Base-by-base conservation (phyloP, 2,888 invertebrate genomes). In the Seira sanloemensis region DNA sequence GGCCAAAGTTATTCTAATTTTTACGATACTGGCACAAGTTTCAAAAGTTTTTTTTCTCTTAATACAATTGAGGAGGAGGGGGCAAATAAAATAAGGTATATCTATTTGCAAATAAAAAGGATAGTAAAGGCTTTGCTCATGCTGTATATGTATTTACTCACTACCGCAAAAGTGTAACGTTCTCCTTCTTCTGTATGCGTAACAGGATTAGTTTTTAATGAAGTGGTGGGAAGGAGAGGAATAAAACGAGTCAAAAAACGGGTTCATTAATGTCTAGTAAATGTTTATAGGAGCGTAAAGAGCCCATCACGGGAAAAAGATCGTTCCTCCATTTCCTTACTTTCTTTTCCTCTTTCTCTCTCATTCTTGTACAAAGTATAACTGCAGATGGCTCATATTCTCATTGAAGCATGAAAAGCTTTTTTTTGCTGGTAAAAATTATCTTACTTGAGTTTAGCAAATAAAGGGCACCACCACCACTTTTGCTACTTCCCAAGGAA, bases 231-330 rank as follows among this genome's bases (percentile, higher is more conserved):
- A 65, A 50, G 72, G 46, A n/a, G 50, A 54, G 82, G 58, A 82
- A 82, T 76, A 69, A 82, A 76, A 76, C 76, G 82, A 82, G 82
- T 82, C 82, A 82, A 58, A 58, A 18, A 58, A 71, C 71, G 76
- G 76, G 82, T 82, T 82, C 82, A 82, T 82, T 82, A 82, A 76
- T 82, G 82, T 82, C 82, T 37, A 37, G 65, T 71, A 76, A 82
- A 82, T 82, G 76, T 82, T 76, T 82, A 76, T 71, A 82, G 58
- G 26, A 71, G 71, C 76, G 76, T 82, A 82, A 82, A 82, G 69
- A 69, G 69, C 81, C 81, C 75, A 81, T 81, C 82, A 76, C n/a
- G 58, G 58, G 18, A 58, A n/a, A 68, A 58, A 71, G 71, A 81
- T 76, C 76, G 54, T 82, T 58, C 18, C 9, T 58, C 58, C 58